A percentile compares a stretch with the other conserved stretches of the same genome.
Conservation (phyloP, 2,797 vertebrate genomes). For the Philypnodon macrostomus region DNA sequence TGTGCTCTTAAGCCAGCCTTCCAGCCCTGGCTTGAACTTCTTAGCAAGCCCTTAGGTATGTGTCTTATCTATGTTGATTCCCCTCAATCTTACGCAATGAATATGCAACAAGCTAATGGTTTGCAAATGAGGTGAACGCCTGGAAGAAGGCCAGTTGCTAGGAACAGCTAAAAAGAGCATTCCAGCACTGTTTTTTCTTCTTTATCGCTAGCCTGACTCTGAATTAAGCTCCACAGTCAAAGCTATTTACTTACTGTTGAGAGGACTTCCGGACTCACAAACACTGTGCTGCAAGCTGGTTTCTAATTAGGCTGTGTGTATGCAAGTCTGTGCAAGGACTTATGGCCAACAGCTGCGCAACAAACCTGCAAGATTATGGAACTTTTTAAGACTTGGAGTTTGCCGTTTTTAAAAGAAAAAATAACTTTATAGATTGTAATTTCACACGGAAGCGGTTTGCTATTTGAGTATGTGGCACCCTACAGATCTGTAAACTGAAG, state of each 20-base stretch:
- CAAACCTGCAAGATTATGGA: constrained; percentile 1
- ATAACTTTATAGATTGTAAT: background rate
- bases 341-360: constrained; percentile 17
- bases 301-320: constrained; percentile 55
- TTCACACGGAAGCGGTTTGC: background rate
- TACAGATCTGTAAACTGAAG: background rate
- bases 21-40: constrained; percentile 11
- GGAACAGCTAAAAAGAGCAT: constrained; percentile 37
- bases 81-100: constrained; percentile 39
- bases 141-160: constrained; percentile 39
- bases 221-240: constrained; percentile 38
- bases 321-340: constrained; percentile 44
- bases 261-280: constrained; percentile 33
- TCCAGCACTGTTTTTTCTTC: constrained; percentile 27
- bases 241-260: constrained; percentile 51
- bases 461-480: background rate
- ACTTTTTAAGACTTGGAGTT: background rate
- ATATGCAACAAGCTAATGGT: constrained; percentile 46
- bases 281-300: constrained; percentile 29
- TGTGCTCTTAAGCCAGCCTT: constrained; percentile 8
- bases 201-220: constrained; percentile 32
- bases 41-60: constrained; percentile 16
- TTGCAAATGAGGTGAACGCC: constrained; percentile 40
- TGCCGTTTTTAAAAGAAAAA: background rate
- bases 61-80: constrained; percentile 33